These are phyloP conservation scores for Panthera uncia DNA, from an alignment of 2,113 vertebrate species.

Conservation along the genomic window DNA sequence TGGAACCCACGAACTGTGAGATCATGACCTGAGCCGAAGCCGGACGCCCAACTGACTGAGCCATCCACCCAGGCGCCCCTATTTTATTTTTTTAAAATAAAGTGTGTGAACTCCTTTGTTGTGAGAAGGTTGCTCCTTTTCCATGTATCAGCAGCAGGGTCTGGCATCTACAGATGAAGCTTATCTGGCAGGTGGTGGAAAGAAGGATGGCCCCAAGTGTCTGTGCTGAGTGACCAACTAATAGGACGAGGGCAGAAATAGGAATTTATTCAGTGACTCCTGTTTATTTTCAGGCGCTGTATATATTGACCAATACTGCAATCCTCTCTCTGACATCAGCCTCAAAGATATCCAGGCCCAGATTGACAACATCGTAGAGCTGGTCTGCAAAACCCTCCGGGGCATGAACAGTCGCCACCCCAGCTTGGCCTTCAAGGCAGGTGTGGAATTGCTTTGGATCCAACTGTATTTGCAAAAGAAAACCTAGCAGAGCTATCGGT, in stretches of 20 bases:
- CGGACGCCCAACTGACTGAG: too few species aligned
- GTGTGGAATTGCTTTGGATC: constrained; percentile 74
- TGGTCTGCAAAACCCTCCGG: constrained; percentile 92
- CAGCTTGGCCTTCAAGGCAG: constrained; percentile 88
- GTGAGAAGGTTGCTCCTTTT: neutral
- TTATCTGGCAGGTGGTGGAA: neutral
- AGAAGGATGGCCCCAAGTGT: neutral
- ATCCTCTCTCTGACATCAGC: constrained; percentile 93
- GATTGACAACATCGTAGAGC: constrained; percentile 91
- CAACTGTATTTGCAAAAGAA: neutral
- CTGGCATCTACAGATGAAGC: neutral
- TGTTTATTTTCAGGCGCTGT: constrained; percentile 89
- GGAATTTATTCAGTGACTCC: rapidly evolving
- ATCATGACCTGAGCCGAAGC: too few species aligned
- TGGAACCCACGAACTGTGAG: too few species aligned
- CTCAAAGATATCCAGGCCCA: constrained; percentile 90
- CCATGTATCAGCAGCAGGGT: too few species aligned
- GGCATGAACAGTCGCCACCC: constrained; percentile 93
- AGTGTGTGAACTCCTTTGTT: neutral
- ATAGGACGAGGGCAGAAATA: too few species aligned
- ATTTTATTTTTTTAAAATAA: neutral
- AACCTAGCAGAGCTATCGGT: neutral
- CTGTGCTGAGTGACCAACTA: neutral
- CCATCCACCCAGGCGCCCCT: too few species aligned
- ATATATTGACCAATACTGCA: constrained; percentile 97